phyloP scores from a whole-genome alignment of 1,140 invertebrate genomes.

The Magallana gigas region DNA sequence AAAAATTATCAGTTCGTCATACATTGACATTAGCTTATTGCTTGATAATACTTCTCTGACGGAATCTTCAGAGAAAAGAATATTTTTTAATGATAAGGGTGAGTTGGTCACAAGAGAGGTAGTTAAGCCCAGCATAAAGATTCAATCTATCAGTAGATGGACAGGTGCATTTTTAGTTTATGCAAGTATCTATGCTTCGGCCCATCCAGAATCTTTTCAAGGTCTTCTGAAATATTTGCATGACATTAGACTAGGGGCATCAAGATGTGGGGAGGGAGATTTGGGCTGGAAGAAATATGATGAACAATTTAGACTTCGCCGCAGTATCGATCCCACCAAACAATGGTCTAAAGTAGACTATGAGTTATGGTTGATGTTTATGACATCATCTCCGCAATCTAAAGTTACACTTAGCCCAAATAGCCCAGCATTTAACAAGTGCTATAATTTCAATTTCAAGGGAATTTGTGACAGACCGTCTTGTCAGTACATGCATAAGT shows the following conservation, averaged over 20 bases:
- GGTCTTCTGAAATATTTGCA: not conserved
- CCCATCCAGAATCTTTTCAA: conserved; percentile 4
- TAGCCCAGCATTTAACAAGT: too few species aligned
- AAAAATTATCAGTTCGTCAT: not conserved
- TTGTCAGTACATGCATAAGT: too few species aligned
- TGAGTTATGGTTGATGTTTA: conserved; percentile 40
- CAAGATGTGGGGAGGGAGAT: not conserved
- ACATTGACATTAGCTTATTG: not conserved
- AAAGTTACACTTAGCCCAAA: not conserved
- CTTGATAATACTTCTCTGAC: not conserved
- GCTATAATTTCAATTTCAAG: too few species aligned
- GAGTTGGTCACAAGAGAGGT: not conserved
- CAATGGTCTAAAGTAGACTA: conserved; percentile 30
- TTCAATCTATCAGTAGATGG: too few species aligned
- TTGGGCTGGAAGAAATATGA: conserved; percentile 31
- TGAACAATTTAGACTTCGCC: conserved; percentile 19
- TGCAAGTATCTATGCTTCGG: not conserved
- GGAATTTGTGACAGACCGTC: too few species aligned
- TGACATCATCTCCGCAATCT: not conserved
- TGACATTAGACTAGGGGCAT: not conserved
- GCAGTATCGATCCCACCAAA: conserved; percentile 2
- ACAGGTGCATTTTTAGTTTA: not conserved
- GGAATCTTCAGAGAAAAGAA: not conserved
- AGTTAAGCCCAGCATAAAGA: not conserved
- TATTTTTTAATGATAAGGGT: not conserved